phyloP scores from a whole-genome alignment of 1,140 invertebrate species.

The Hirudo medicinalis region DNA sequence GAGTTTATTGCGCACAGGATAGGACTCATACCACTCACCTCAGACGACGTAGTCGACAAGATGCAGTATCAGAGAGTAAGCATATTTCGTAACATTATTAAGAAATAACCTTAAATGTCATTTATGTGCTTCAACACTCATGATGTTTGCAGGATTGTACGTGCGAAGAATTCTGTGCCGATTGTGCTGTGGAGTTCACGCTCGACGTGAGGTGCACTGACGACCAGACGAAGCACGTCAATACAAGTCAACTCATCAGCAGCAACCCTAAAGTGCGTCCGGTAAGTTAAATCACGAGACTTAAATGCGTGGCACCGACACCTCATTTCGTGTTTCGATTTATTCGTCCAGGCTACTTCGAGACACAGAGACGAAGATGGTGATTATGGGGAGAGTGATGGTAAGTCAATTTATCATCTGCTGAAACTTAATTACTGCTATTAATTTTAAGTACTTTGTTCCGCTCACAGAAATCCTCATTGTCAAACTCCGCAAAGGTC shows the following conservation, averaged over 20 bases:
- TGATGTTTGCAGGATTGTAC: slow-evolving; percentile 62
- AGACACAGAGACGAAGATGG: slow-evolving; percentile 75
- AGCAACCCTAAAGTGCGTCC: slow-evolving; percentile 79
- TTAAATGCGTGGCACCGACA: background rate
- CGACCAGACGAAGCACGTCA: slow-evolving; percentile 82
- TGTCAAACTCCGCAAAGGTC: slow-evolving; percentile 91
- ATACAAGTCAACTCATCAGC: slow-evolving; percentile 87
- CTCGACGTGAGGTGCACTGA: slow-evolving; percentile 88
- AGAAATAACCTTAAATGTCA: background rate
- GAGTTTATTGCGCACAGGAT: slow-evolving; percentile 96
- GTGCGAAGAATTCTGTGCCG: slow-evolving; percentile 88
- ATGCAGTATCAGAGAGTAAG: slow-evolving; percentile 62
- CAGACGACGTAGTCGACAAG: slow-evolving; percentile 71
- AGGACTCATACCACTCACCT: slow-evolving; percentile 86
- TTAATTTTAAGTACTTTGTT: background rate
- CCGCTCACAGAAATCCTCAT: slow-evolving; percentile 44
- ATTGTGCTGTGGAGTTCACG: slow-evolving; percentile 95
- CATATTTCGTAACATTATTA: slow-evolving; percentile 20
- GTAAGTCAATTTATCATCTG: slow-evolving; percentile 30
- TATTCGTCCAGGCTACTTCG: slow-evolving; percentile 54
- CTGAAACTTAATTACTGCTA: background rate
- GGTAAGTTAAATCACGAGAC: slow-evolving; percentile 39
- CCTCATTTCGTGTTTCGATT: background rate
- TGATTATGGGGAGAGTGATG: slow-evolving; percentile 84
- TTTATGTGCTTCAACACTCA: background rate